Percentiles rank a stretch among this genome's conserved stretches.
Conservation (phyloP, 2,888 invertebrate genomes). For the Meliscaeva auricollis region DNA sequence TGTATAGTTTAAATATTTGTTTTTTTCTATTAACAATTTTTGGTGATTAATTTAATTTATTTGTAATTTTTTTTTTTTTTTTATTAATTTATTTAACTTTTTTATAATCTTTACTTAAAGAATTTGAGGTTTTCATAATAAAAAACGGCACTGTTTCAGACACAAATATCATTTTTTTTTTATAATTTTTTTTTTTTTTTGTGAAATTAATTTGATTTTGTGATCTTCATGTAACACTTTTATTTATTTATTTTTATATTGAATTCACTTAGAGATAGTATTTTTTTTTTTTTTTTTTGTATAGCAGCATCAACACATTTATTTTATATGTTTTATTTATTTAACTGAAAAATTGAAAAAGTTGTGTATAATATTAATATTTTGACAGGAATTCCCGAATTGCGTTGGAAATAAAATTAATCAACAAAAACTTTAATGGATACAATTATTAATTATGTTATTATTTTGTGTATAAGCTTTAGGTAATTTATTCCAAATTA, state of each 20-base stretch:
- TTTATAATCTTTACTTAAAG: conserved; percentile 64
- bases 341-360: too few relatives aligned
- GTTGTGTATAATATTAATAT: too few relatives aligned
- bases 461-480: too few relatives aligned
- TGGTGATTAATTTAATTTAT: not conserved
- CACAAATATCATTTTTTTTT: conserved; percentile 64
- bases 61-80: conserved; percentile 1
- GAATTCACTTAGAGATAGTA: conserved; percentile 8
- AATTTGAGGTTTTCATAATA: conserved; percentile 51
- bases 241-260: not conserved
- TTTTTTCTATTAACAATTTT: not conserved
- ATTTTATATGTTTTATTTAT: too few relatives aligned
- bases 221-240: not conserved
- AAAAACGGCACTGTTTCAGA: conserved; percentile 59
- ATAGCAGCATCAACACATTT: not conserved
- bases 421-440: too few relatives aligned
- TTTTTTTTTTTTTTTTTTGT: not conserved
- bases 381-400: too few relatives aligned
- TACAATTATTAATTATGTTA: too few relatives aligned
- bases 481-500: too few relatives aligned
- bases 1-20: conserved; percentile 21
- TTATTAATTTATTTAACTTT: conserved; percentile 62
- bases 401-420: too few relatives aligned
- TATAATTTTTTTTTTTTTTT: not conserved
- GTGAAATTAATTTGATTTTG: conserved; percentile 5